phyloP scores from a whole-genome alignment of 2,797 vertebrate species.

The Onychomys torridus region DNA sequence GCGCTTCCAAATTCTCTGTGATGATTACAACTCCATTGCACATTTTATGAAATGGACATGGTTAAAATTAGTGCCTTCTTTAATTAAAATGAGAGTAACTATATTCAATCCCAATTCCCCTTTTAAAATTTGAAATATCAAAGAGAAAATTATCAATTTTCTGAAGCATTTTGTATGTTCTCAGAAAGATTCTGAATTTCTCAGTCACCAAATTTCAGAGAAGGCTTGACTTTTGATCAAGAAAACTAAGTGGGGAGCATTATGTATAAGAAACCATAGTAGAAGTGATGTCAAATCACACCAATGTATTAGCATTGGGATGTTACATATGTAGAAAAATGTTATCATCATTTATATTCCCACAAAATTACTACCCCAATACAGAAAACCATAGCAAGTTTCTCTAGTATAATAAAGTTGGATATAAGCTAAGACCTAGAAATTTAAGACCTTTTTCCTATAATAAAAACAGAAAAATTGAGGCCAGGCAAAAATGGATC shows the following conservation, averaged over 20 bases:
- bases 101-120: constrained; percentile 7
- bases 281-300: constrained; percentile 1
- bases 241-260: background rate
- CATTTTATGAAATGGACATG: constrained; percentile 14
- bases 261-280: constrained; percentile 11
- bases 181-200: constrained; percentile 19
- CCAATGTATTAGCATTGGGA: background rate
- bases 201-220: constrained; percentile 27
- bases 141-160: background rate
- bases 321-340: background rate
- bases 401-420: background rate
- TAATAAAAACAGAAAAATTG: background rate
- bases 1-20: constrained; percentile 27
- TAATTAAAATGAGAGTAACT: constrained; percentile 60
- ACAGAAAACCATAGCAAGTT: background rate
- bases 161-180: background rate
- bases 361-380: background rate
- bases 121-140: constrained; percentile 52
- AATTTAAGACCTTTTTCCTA: background rate
- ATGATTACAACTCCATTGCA: constrained; percentile 45
- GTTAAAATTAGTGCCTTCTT: constrained; percentile 10
- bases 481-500: background rate
- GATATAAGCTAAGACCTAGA: background rate
- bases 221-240: constrained; percentile 48
- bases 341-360: background rate